A percentile compares a stretch with the other conserved stretches of the same genome.
These are phyloP conservation scores for Halcyon badia DNA, from an alignment of 2,797 vertebrate genomes.

Conservation along the genomic window DNA sequence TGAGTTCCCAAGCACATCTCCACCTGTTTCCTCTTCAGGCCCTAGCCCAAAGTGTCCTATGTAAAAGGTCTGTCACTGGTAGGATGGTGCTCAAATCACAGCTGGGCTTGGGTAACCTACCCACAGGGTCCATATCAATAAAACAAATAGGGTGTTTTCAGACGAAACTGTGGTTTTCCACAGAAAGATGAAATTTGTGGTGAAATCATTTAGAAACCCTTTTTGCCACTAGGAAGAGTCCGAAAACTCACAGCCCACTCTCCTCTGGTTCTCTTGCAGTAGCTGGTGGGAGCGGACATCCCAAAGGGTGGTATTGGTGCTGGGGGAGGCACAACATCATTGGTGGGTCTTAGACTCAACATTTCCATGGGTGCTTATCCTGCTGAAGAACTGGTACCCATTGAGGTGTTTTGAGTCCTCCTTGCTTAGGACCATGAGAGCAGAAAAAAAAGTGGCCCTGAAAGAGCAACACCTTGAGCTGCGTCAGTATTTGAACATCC, in stretches of 20 bases:
- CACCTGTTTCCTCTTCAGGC: not conserved
- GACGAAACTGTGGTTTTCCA: not conserved
- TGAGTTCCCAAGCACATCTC: accelerated
- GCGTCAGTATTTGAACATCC: not conserved
- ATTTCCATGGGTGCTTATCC: not conserved
- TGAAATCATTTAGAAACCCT: not conserved
- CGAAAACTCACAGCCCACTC: not conserved
- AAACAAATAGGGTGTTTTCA: not conserved
- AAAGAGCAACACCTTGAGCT: not conserved
- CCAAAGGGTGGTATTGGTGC: accelerated
- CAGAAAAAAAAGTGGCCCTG: not conserved
- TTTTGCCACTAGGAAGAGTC: not conserved
- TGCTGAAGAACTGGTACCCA: not conserved
- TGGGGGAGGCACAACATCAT: accelerated
- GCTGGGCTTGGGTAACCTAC: not conserved
- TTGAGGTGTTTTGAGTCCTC: accelerated
- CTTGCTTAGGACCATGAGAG: not conserved
- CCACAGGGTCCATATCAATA: not conserved
- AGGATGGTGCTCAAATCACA: not conserved
- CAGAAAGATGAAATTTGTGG: not conserved
- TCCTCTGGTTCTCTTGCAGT: not conserved
- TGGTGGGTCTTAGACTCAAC: not conserved
- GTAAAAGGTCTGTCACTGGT: not conserved
- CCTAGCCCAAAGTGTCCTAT: not conserved
- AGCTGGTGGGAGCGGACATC: accelerated